Evolutionary conservation across 2,797 vertebrate species (phyloP).

Genomic region (Cossypha caffra): DNA sequence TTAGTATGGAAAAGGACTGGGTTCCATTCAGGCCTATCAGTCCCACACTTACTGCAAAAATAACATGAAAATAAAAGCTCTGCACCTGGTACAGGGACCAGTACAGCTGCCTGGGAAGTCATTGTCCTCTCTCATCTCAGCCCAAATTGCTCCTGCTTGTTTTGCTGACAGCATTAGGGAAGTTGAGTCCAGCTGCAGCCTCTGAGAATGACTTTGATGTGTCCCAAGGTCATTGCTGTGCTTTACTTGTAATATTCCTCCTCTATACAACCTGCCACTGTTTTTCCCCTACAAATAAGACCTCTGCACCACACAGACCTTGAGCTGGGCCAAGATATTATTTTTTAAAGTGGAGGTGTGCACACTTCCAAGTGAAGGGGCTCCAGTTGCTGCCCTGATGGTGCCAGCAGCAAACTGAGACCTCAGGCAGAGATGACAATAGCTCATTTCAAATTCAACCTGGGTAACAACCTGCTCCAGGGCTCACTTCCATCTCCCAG

Average conservation of each 20-base stretch:
- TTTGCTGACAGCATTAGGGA: neutral
- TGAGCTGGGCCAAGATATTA: neutral
- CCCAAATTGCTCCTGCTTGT: neutral
- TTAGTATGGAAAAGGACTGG: neutral
- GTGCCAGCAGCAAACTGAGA: neutral
- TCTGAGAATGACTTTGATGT: neutral
- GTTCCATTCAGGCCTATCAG: neutral
- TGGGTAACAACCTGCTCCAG: neutral
- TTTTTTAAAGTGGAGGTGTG: neutral
- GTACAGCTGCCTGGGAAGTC: neutral
- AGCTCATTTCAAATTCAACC: neutral
- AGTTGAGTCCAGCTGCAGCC: neutral
- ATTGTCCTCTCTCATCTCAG: neutral
- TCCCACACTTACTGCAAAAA: neutral
- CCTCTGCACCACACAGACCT: fast-evolving
- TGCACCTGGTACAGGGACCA: neutral
- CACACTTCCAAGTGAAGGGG: neutral
- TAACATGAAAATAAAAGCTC: neutral
- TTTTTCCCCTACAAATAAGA: neutral
- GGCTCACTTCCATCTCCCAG: neutral
- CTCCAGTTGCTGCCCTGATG: neutral
- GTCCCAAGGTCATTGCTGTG: neutral
- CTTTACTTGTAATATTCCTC: neutral
- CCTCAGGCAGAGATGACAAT: neutral
- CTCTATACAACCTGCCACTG: neutral